Evolutionary conservation across 2,797 vertebrate species (phyloP), one percentile per base, ranked within the genome.

Genomic region (Enteromius radiatus): DNA sequence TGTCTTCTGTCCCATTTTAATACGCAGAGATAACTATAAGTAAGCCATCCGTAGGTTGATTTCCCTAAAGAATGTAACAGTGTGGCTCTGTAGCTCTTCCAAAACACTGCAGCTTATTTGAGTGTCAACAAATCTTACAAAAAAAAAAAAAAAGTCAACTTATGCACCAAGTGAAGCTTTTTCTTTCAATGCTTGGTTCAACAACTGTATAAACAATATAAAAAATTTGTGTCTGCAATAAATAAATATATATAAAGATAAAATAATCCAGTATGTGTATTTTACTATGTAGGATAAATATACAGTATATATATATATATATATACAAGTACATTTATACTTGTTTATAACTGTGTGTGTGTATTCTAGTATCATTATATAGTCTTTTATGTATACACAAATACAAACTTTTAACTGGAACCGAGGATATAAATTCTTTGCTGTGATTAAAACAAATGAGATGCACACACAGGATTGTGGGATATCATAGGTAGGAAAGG

Each of bases 1-100:
- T 45, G 17, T 77, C 56, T 41, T 11, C 14, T 43, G 19, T 76
- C 36, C 36, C 36, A 28, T 10, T 41, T 19, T 63, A 76, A 61
- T 61, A 61, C 28, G 54, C 33, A 75, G 49, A 38, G 49, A 75
- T 12, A 75, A 56, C 73, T 17, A 56, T 38, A 75, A 56, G 71
- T 41, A 49, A 71, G 43, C 69, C 69, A 31, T 17, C 26, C 26
- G 59, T 31, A 63, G 14, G 14, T 17, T 63, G 14, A 63, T 63
- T 63, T 63, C 59, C 59, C 59, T 63, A 1, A 31, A 63, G 59
- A 63, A 63, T 63, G 1, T 17, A 63, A 63, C 59, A 63, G 14
- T 31, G 14, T 63, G 26, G 59, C 14, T 63, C 26, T 31, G 59
- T 17, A 31, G 59, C 28, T 26, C 59, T 63, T 63, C 31, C 26